A percentile compares a stretch with the other conserved stretches of the same genome.
phyloP scores from a whole-genome alignment of 2,888 invertebrate genomes.

The Nasonia oneida region DNA sequence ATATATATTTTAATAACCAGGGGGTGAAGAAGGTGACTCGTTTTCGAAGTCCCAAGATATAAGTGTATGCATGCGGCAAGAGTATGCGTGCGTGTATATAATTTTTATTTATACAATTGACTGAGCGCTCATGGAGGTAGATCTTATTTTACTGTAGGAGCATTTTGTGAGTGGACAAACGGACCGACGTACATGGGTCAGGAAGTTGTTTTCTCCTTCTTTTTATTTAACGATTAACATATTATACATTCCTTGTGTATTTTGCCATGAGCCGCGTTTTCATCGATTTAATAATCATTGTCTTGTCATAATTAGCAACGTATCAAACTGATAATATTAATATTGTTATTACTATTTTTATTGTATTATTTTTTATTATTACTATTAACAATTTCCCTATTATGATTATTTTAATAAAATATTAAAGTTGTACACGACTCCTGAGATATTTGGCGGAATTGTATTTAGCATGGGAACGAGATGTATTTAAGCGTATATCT shows the following conservation, averaged over 20 bases:
- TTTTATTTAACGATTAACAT: conserved; percentile 1
- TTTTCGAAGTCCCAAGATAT: conserved; percentile 35
- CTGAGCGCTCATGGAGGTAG: conserved; percentile 58
- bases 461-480: conserved; percentile 60
- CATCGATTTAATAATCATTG: conserved; percentile 54
- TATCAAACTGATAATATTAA: conserved; percentile 42
- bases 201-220: conserved; percentile 25
- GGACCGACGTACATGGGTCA: conserved; percentile 16
- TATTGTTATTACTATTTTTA: conserved; percentile 29
- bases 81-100: conserved; percentile 61
- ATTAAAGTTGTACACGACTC: conserved; percentile 55
- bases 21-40: conserved; percentile 29
- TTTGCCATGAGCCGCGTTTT: conserved; percentile 57
- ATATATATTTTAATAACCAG: conserved; percentile 32
- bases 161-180: conserved; percentile 40
- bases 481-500: conserved; percentile 62
- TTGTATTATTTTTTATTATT: conserved; percentile 4
- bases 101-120: conserved; percentile 61
- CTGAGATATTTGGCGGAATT: conserved; percentile 55
- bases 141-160: conserved; percentile 39
- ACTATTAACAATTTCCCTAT: conserved; percentile 3
- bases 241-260: conserved; percentile 56
- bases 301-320: conserved; percentile 56
- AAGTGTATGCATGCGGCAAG: conserved; percentile 46
- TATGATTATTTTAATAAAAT: conserved; percentile 50